Conservation (phyloP, 2,797 vertebrate genomes). For the Antennarius maculatus region DNA sequence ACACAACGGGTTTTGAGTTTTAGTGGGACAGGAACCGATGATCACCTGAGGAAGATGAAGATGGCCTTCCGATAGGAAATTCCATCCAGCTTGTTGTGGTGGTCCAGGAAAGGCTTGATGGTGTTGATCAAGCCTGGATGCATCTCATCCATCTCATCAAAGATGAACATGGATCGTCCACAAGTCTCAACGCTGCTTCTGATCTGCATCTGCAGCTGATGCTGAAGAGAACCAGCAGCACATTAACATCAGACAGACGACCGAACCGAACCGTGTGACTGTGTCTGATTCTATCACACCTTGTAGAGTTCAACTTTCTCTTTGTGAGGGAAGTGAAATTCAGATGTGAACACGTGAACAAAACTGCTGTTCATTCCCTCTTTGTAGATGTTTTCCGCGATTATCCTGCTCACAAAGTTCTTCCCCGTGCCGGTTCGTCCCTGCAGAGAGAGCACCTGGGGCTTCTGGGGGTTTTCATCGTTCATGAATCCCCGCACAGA, state of each 20-base stretch:
- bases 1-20: too few species aligned
- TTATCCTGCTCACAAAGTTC: conserved; percentile 90
- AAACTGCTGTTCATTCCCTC: conserved; percentile 88
- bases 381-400: conserved; percentile 85
- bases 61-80: conserved; percentile 90
- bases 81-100: conserved; percentile 87
- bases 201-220: conserved; percentile 90
- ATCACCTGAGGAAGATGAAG: conserved; percentile 94
- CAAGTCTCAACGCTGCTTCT: conserved; percentile 88
- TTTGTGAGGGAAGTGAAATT: conserved; percentile 90
- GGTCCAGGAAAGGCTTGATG: conserved; percentile 93
- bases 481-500: conserved; percentile 88
- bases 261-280: too few species aligned
- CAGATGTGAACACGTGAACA: conserved; percentile 90
- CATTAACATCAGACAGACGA: accelerated
- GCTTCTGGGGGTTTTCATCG: conserved; percentile 89
- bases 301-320: conserved; percentile 81
- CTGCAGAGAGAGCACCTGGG: conserved; percentile 91
- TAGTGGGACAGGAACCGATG: too few species aligned
- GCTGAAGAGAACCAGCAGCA: conserved; percentile 67
- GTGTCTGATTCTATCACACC: conserved; percentile 69
- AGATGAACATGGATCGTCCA: conserved; percentile 90
- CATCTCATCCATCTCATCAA: conserved; percentile 96
- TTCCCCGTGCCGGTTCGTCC: conserved; percentile 96
- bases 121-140: conserved; percentile 90